phyloP scores from a whole-genome alignment of 2,113 vertebrate species.

The Ailurus styani region DNA sequence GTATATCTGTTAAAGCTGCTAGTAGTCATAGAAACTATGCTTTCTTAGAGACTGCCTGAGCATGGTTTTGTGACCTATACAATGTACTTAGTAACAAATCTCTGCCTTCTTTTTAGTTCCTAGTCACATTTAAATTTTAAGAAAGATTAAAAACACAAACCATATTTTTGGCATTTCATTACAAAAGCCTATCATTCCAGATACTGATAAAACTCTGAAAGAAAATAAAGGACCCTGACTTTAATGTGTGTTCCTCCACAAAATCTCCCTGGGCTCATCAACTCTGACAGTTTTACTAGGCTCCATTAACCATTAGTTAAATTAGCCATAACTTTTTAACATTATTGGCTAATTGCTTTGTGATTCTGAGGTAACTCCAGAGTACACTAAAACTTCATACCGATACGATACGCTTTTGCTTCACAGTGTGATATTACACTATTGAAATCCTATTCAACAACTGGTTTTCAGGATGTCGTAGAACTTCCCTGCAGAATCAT shows the following conservation, averaged over 20 bases:
- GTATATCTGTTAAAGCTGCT: background rate
- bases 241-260: slow-evolving; percentile 73
- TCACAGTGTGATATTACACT: slow-evolving; percentile 44
- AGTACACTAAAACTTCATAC: slow-evolving; percentile 75
- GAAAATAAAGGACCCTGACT: slow-evolving; percentile 65
- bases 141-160: slow-evolving; percentile 24
- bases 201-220: slow-evolving; percentile 72
- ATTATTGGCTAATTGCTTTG: slow-evolving; percentile 83
- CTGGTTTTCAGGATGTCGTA: background rate
- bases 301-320: slow-evolving; percentile 83
- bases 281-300: slow-evolving; percentile 76
- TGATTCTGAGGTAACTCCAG: slow-evolving; percentile 75
- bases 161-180: background rate
- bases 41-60: background rate
- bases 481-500: slow-evolving; percentile 17
- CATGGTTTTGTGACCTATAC: background rate
- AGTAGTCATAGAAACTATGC: background rate
- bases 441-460: slow-evolving; percentile 53
- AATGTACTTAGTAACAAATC: background rate
- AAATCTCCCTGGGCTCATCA: slow-evolving; percentile 78
- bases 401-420: slow-evolving; percentile 56
- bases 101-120: background rate
- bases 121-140: background rate
- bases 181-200: slow-evolving; percentile 6
- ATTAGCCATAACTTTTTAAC: slow-evolving; percentile 83